Evolutionary conservation across 1,140 invertebrate genomes (phyloP).

Genomic region (Dreissena rostriformis): DNA sequence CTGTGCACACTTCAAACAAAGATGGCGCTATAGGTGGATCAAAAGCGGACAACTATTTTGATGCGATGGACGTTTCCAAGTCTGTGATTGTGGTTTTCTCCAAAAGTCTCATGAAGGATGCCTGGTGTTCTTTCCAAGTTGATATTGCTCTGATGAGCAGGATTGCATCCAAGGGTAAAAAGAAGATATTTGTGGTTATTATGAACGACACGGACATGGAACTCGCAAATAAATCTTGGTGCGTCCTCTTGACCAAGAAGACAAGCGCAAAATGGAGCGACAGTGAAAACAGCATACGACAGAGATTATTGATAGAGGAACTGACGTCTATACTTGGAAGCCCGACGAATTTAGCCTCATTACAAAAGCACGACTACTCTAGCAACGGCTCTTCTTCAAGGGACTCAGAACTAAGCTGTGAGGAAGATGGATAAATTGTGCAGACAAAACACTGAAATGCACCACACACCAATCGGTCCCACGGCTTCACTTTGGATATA

Average conservation of each 20-base stretch:
- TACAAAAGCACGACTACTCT: too few species aligned
- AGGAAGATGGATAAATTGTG: too few species aligned
- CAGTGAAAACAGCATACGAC: neutral
- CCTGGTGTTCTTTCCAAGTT: conserved; percentile 35
- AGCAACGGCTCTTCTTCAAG: too few species aligned
- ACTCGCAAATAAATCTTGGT: conserved; percentile 20
- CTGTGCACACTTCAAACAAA: conserved; percentile 25
- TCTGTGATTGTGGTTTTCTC: conserved; percentile 25
- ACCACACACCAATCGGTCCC: too few species aligned
- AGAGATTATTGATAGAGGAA: neutral
- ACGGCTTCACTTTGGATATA: too few species aligned
- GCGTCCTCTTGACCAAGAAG: conserved; percentile 34
- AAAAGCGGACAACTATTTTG: conserved; percentile 12
- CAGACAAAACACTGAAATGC: too few species aligned
- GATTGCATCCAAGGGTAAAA: neutral
- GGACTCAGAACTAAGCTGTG: too few species aligned
- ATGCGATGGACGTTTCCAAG: conserved; percentile 25
- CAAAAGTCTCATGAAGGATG: conserved; percentile 24
- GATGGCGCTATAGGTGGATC: conserved; percentile 13
- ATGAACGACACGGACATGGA: conserved; percentile 22
- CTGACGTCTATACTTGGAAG: neutral
- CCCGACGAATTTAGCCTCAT: neutral
- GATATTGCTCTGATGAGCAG: conserved; percentile 17
- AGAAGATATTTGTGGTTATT: conserved; percentile 2
- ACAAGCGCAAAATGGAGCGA: conserved; percentile 11